These are phyloP conservation scores for Trichonephila clavipes DNA, from an alignment of 1,140 invertebrate species.

Conservation along the genomic window DNA sequence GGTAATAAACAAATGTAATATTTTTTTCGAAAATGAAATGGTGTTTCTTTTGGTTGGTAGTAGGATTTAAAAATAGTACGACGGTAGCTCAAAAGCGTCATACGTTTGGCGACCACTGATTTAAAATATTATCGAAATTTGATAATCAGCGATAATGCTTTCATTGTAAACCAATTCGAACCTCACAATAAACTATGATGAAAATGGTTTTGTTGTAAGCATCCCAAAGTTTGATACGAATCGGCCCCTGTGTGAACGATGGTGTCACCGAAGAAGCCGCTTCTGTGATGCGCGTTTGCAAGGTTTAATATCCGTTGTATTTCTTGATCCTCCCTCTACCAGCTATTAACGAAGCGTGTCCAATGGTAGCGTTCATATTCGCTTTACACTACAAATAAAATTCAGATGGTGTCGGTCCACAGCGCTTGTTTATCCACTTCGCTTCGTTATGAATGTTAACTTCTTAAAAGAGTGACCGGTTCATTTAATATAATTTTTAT, in stretches of 20 bases:
- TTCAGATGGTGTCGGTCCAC: background rate
- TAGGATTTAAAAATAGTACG: too few species aligned
- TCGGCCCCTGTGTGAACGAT: background rate
- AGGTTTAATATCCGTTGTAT: background rate
- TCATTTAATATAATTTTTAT: constrained; percentile 54
- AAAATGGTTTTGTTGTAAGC: background rate
- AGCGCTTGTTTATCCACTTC: background rate
- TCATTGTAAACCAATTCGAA: too few species aligned
- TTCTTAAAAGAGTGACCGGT: constrained; percentile 14
- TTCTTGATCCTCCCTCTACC: constrained; percentile 16
- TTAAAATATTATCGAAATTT: too few species aligned
- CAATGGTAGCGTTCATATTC: constrained; percentile 43
- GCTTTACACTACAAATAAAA: background rate
- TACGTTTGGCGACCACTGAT: too few species aligned
- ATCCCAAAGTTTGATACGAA: background rate
- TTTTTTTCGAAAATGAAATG: too few species aligned
- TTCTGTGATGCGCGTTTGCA: background rate
- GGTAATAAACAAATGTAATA: too few species aligned
- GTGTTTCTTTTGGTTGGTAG: too few species aligned
- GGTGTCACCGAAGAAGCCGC: too few species aligned
- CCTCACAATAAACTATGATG: too few species aligned
- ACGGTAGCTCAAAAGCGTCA: too few species aligned
- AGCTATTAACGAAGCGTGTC: constrained; percentile 28
- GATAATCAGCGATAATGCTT: too few species aligned
- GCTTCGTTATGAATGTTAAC: constrained; percentile 12